These are phyloP conservation scores for Timema cristinae DNA, from an alignment of 2,888 invertebrate species.

Conservation along the genomic window DNA sequence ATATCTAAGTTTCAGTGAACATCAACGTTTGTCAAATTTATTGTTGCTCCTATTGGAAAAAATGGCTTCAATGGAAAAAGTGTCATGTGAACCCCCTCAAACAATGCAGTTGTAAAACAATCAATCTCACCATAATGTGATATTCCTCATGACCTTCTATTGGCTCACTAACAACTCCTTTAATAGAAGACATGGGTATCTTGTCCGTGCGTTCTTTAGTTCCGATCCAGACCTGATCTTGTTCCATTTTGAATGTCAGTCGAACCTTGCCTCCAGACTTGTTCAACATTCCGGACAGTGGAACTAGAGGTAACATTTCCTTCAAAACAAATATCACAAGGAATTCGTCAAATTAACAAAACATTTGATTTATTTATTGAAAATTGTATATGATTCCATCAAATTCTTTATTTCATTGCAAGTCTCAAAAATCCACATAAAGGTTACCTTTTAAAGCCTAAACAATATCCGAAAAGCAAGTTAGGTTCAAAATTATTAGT, in stretches of 20 bases:
- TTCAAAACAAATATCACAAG: slow-evolving; percentile 41
- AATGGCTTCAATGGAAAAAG: background rate
- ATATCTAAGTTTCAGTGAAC: too few relatives aligned
- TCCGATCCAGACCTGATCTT: slow-evolving; percentile 87
- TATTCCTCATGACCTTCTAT: slow-evolving; percentile 87
- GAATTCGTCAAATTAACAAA: background rate
- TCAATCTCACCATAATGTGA: slow-evolving; percentile 73
- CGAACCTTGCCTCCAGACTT: slow-evolving; percentile 85
- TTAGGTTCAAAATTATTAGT: too few relatives aligned
- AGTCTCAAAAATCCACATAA: background rate
- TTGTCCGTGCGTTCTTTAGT: slow-evolving; percentile 92
- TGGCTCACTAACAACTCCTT: slow-evolving; percentile 72
- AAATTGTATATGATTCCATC: background rate
- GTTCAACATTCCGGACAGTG: slow-evolving; percentile 85
- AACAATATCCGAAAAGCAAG: too few relatives aligned
- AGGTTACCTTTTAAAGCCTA: background rate
- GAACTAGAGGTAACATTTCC: slow-evolving; percentile 76
- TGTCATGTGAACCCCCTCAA: background rate
- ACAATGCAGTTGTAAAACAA: background rate
- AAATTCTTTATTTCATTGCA: background rate
- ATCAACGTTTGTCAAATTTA: background rate
- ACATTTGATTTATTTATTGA: slow-evolving; percentile 11
- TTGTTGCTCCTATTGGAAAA: background rate
- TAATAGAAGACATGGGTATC: slow-evolving; percentile 84
- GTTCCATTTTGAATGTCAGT: slow-evolving; percentile 86